A percentile compares a stretch with the other conserved stretches of the same genome.
phyloP scores from a whole-genome alignment of 1,140 invertebrate species.

The Drosophila pachea region DNA sequence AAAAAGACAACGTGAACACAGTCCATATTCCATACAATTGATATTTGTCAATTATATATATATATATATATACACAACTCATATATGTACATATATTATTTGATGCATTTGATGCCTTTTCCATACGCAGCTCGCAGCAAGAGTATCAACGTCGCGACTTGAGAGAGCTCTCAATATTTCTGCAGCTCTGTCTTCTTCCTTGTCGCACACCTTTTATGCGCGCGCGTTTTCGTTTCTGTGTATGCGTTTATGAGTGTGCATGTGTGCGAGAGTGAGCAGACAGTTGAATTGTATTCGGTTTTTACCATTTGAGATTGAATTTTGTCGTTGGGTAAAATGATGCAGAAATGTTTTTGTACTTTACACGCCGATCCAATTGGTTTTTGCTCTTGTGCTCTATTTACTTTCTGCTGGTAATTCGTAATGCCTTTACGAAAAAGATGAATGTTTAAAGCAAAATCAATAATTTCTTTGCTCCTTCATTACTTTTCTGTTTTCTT shows the following conservation, averaged over 20 bases:
- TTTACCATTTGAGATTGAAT: slow-evolving; percentile 74
- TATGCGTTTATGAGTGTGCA: background rate
- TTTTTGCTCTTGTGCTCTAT: slow-evolving; percentile 18
- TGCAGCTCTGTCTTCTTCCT: background rate
- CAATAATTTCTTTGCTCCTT: slow-evolving; percentile 61
- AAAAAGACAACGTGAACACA: too few species aligned
- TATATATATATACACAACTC: too few species aligned
- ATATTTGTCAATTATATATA: too few species aligned
- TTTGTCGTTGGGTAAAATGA: slow-evolving; percentile 58
- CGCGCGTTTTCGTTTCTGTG: slow-evolving; percentile 39
- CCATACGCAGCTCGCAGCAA: background rate
- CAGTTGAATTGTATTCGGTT: slow-evolving; percentile 39
- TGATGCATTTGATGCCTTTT: too few species aligned
- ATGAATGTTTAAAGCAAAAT: slow-evolving; percentile 59
- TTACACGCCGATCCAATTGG: slow-evolving; percentile 40
- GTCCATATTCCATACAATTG: too few species aligned
- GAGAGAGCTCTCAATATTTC: background rate
- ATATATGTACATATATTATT: too few species aligned
- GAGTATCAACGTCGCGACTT: slow-evolving; percentile 18
- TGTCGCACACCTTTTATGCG: slow-evolving; percentile 36
- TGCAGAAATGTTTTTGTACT: slow-evolving; percentile 44
- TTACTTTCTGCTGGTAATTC: slow-evolving; percentile 40
- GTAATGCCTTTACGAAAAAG: slow-evolving; percentile 32
- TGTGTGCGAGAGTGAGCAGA: slow-evolving; percentile 19
- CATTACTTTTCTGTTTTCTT: background rate